These are phyloP conservation scores for Pollenia angustigena DNA, from an alignment of 2,888 invertebrate species.

Conservation along the genomic window DNA sequence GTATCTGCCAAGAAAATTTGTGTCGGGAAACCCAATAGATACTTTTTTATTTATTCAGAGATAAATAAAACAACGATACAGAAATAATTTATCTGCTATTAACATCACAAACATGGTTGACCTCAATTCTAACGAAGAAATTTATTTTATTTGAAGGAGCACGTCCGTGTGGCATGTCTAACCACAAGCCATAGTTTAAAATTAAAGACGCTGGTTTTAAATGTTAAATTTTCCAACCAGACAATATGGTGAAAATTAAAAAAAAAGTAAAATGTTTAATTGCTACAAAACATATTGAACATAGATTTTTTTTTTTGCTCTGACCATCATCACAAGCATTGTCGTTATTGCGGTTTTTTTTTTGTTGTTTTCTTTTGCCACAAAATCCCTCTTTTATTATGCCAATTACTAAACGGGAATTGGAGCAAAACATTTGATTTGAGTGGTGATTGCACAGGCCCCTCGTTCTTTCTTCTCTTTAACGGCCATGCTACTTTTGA, in stretches of 20 bases:
- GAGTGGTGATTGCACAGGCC: constrained; percentile 12
- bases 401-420: constrained; percentile 51
- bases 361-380: not conserved
- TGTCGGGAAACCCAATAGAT: constrained; percentile 32
- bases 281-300: constrained; percentile 15
- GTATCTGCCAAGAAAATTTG: constrained; percentile 7
- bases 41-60: not conserved
- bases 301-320: not conserved
- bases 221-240: constrained; percentile 10
- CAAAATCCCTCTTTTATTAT: constrained; percentile 33
- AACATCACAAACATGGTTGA: constrained; percentile 41
- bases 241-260: constrained; percentile 35
- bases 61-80: constrained; percentile 11
- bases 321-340: constrained; percentile 10
- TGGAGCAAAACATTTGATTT: constrained; percentile 61
- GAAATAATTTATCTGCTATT: constrained; percentile 22
- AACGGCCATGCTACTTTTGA: not conserved
- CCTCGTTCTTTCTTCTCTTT: not conserved
- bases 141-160: constrained; percentile 23
- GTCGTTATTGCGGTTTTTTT: constrained; percentile 13
- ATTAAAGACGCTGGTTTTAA: not conserved
- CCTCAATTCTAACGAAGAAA: constrained; percentile 39
- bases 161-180: constrained; percentile 14
- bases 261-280: constrained; percentile 30
- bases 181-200: not conserved